These are phyloP conservation scores for Bergia sp. DNA, from an alignment of 92 coral and sea anemone genomes.

Conservation along the genomic window DNA sequence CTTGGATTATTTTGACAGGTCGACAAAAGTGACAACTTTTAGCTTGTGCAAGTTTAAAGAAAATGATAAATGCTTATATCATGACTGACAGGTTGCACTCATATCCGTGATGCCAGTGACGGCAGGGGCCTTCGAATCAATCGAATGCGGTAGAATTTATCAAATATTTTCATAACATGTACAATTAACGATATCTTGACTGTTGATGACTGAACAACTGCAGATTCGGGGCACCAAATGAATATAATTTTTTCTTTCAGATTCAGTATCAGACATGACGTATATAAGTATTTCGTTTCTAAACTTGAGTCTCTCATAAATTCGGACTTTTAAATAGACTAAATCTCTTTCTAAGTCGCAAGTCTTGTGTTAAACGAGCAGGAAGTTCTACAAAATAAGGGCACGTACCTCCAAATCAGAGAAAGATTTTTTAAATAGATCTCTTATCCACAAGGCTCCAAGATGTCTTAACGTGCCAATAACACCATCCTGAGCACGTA, in stretches of 20 bases:
- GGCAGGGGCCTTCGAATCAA: slow-evolving; percentile 10
- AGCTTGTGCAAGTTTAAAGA: neutral
- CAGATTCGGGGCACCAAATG: slow-evolving; percentile 43
- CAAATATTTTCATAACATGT: slow-evolving; percentile 2
- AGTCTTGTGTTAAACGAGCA: neutral
- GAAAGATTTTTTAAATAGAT: slow-evolving; percentile 32
- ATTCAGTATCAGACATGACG: neutral
- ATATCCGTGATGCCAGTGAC: neutral
- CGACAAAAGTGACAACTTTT: neutral
- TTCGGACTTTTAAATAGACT: neutral
- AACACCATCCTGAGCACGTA: slow-evolving; percentile 40
- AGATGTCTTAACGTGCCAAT: slow-evolving; percentile 43
- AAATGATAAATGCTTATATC: neutral
- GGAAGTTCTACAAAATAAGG: neutral
- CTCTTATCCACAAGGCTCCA: slow-evolving; percentile 48
- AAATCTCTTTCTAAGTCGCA: slow-evolving; percentile 1
- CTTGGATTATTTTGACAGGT: neutral
- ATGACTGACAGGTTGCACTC: slow-evolving; percentile 18
- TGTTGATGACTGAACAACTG: slow-evolving; percentile 8
- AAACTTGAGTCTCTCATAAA: neutral
- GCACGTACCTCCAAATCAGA: slow-evolving; percentile 34
- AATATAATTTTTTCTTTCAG: neutral
- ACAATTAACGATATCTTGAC: slow-evolving; percentile 19
- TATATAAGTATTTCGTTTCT: neutral
- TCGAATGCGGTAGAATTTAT: slow-evolving; percentile 30